phyloP scores from a whole-genome alignment of 2,113 vertebrate species.

The Notarius quadriscutis region DNA sequence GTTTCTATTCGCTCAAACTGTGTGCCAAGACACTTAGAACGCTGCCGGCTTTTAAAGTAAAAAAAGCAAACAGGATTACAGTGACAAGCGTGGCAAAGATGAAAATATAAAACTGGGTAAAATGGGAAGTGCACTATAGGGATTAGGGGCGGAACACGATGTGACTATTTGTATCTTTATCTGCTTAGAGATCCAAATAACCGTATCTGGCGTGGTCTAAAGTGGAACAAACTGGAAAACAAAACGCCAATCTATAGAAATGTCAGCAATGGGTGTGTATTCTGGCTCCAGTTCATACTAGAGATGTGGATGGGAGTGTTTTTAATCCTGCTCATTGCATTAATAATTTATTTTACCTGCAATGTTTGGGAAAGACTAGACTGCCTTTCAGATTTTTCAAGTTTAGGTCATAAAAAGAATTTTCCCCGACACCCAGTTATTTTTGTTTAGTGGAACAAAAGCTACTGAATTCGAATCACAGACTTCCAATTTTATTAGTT shows the following conservation, averaged over 20 bases:
- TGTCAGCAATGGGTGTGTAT: neutral
- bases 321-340: neutral
- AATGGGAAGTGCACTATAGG: neutral
- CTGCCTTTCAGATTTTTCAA: too few species aligned
- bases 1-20: neutral
- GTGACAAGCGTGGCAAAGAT: neutral
- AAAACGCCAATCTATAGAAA: neutral
- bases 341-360: neutral
- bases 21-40: neutral
- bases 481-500: too few species aligned
- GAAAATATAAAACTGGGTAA: neutral
- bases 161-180: neutral
- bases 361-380: too few species aligned
- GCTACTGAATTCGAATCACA: too few species aligned
- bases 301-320: neutral
- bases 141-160: neutral
- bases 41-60: neutral
- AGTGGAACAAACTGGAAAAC: neutral
- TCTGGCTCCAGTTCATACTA: neutral
- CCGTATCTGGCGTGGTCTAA: neutral
- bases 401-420: too few species aligned
- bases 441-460: too few species aligned
- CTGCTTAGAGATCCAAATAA: neutral
- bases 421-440: too few species aligned
- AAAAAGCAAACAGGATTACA: constrained; percentile 1